Evolutionary conservation across 2,888 invertebrate species (phyloP).

Genomic region (Lasioglossum morio): DNA sequence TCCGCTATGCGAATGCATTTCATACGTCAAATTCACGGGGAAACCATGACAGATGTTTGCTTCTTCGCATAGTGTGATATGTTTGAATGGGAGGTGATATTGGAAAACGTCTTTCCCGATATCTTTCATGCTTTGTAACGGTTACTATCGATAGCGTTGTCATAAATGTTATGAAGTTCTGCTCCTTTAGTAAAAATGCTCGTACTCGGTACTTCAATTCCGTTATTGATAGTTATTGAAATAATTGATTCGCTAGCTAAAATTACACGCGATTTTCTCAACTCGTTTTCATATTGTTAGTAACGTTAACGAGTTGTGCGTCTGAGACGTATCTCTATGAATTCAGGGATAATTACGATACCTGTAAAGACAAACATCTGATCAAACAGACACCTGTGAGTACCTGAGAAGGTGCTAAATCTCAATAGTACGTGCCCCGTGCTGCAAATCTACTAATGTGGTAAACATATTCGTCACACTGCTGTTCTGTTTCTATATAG

Average conservation of each 20-base stretch:
- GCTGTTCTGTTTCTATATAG: background rate
- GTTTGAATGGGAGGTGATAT: background rate
- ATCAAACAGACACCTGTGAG: conserved; percentile 7
- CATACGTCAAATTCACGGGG: background rate
- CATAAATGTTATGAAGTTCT: background rate
- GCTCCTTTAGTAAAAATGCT: background rate
- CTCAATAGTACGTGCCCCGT: background rate
- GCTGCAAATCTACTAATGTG: background rate
- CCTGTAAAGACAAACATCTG: background rate
- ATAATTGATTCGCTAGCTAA: background rate
- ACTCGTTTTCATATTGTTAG: background rate
- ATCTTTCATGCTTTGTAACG: background rate
- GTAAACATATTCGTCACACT: background rate
- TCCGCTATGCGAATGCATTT: background rate
- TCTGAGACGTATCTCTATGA: background rate
- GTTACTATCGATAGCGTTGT: background rate
- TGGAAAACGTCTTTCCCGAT: conserved; percentile 9
- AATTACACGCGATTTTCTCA: background rate
- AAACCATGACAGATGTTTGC: conserved; percentile 25
- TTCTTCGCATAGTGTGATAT: conserved; percentile 1
- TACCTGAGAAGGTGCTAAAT: background rate
- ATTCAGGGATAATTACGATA: conserved; percentile 7
- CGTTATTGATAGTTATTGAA: background rate
- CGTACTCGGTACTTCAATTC: background rate
- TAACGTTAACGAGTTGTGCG: background rate